Evolutionary conservation across 2,888 invertebrate genomes (phyloP).

Genomic region (Zhuqinia jingwanae): DNA sequence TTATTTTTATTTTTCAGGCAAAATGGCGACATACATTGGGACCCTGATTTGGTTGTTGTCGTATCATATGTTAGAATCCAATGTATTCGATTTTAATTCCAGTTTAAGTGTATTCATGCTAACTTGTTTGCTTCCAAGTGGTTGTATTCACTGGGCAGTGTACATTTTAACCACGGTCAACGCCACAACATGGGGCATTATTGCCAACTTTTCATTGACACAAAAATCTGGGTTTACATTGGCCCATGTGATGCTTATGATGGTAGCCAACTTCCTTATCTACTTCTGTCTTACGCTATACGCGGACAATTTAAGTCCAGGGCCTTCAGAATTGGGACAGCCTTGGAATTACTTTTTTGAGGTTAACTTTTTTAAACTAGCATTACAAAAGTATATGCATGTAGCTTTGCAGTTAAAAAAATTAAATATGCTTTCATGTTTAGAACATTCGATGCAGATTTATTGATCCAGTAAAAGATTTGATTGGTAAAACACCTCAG

Average conservation of each 20-base stretch:
- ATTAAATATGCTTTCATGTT: constrained; percentile 6
- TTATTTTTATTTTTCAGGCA: constrained; percentile 30
- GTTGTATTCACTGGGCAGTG: constrained; percentile 60
- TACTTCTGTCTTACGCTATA: constrained; percentile 64
- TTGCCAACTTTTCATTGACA: background rate
- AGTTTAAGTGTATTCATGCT: constrained; percentile 30
- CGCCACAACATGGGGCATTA: constrained; percentile 36
- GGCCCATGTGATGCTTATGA: constrained; percentile 43
- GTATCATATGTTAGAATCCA: constrained; percentile 54
- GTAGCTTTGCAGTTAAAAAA: no score
- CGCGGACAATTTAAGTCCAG: constrained; percentile 66
- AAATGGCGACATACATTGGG: constrained; percentile 57
- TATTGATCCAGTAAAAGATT: constrained; percentile 28
- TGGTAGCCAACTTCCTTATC: constrained; percentile 51
- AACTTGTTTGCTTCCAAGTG: constrained; percentile 63
- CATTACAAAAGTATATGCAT: no score
- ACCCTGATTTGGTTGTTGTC: constrained; percentile 64
- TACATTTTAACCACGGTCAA: constrained; percentile 38
- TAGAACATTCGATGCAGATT: constrained; percentile 15
- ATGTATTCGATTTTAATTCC: constrained; percentile 20
- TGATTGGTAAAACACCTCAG: background rate
- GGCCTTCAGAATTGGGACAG: constrained; percentile 51
- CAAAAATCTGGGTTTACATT: constrained; percentile 24
- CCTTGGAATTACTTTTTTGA: constrained; percentile 72
- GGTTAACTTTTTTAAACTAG: constrained; percentile 13